Evolutionary conservation across 2,797 vertebrate genomes (phyloP), one percentile per base, ranked within the genome.

Genomic region (Myotis vivesi): DNA sequence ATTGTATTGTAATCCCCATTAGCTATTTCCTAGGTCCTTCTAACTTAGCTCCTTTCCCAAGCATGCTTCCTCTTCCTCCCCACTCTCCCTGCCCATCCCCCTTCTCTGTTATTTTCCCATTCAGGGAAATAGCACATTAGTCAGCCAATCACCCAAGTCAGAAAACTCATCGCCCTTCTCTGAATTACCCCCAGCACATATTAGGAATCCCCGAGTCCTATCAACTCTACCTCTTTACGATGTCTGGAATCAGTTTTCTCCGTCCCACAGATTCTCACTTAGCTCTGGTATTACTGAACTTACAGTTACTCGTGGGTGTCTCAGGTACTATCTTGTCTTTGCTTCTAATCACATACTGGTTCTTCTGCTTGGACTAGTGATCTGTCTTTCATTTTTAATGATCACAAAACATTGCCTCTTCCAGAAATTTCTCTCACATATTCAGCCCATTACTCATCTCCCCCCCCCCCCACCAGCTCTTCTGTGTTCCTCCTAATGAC

Each of bases 371-470:
- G 20, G 57, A 51, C 16, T 6, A 73, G 3, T 72, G 71, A 96
- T 62, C 36, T 79, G 4, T 72, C 23, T 64, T 33, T 85, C 55
- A 75, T 62, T 86, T 72, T 82, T 16, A 79, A 22, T 4, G 15
- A 68, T 92, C 10, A 55, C 17, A 16, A 68, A 83, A 75, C 55
- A 75, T 4, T 36, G 6, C 23, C 30, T 62, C 41, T 92, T 89
- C 66, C 68, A 68, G 38, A 80, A 89, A 86, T 57, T 44, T 89
- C 51, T 53, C 51, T 81, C 41, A 81, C 4, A 49, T 28, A 36
- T 11, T 68, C 46, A 62, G 36, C 9, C 33, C 41, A 33, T 64
- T 87, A 59, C 9, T 91, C 5, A 36, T 30, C 8, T 64, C 79
- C 62, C 22, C 36, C 49, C 85, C 33, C 38, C 38, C 38, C 38